phyloP scores from a whole-genome alignment of 2,888 invertebrate species.

The Nomada ruficornis region DNA sequence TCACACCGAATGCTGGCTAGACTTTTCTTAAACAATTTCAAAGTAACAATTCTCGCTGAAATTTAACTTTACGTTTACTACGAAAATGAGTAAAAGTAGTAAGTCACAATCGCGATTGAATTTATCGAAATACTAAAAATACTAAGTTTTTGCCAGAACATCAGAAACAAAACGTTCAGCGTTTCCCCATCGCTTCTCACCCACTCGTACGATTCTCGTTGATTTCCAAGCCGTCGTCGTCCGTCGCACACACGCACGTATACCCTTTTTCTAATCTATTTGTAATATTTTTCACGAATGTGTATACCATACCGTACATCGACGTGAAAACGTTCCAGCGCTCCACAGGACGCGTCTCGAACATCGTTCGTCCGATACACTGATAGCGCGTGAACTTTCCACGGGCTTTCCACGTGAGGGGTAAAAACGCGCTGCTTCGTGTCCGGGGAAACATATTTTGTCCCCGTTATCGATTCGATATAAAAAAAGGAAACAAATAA shows the following conservation, averaged over 20 bases:
- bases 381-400: background rate
- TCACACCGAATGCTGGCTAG: no score
- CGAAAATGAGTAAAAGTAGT: no score
- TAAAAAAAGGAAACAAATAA: background rate
- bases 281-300: constrained; percentile 22
- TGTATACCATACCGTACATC: background rate
- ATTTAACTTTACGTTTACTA: no score
- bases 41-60: no score
- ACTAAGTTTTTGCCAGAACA: no score
- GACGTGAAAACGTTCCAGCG: background rate
- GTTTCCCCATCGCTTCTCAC: constrained; percentile 22
- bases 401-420: background rate
- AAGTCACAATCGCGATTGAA: no score
- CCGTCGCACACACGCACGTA: constrained; percentile 38
- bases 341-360: background rate
- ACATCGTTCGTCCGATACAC: background rate
- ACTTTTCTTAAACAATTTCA: no score
- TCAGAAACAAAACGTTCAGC: background rate
- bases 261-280: constrained; percentile 47
- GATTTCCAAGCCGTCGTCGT: constrained; percentile 24
- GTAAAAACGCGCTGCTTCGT: background rate
- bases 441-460: constrained; percentile 18
- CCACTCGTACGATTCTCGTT: constrained; percentile 6
- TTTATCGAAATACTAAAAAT: no score
- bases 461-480: constrained; percentile 42